These are phyloP conservation scores for Ips nitidus DNA, from an alignment of 1,140 invertebrate genomes.

Conservation along the genomic window DNA sequence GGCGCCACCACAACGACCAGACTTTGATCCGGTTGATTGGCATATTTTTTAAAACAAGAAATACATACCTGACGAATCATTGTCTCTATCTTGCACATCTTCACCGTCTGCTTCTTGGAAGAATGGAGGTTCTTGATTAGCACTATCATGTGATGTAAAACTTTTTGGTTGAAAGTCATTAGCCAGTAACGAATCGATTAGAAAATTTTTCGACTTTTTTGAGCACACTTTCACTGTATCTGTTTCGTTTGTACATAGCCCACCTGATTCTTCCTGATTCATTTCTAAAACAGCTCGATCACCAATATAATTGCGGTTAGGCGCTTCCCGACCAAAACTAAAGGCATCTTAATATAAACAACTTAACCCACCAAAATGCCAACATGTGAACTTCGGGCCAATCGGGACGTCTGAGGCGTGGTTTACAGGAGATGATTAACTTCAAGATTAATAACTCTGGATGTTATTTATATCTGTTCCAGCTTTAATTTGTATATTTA, in stretches of 20 bases:
- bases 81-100: background rate
- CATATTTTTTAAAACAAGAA: background rate
- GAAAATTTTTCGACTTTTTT: slow-evolving; percentile 15
- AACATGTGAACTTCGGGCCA: background rate
- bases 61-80: background rate
- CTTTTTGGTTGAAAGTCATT: background rate
- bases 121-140: background rate
- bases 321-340: background rate
- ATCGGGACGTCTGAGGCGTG: background rate
- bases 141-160: background rate
- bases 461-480: background rate
- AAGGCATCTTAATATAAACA: slow-evolving; percentile 4
- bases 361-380: background rate
- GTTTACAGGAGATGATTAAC: slow-evolving; percentile 5
- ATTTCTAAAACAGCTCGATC: background rate
- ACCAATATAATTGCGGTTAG: background rate
- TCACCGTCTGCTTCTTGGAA: background rate
- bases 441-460: background rate
- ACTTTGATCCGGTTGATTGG: background rate
- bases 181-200: slow-evolving; percentile 14
- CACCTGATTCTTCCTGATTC: background rate
- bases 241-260: background rate
- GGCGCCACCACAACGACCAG: background rate
- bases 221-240: slow-evolving; percentile 4
- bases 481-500: background rate